Conservation (phyloP, 2,113 vertebrate species). For the Fregata magnificens region DNA sequence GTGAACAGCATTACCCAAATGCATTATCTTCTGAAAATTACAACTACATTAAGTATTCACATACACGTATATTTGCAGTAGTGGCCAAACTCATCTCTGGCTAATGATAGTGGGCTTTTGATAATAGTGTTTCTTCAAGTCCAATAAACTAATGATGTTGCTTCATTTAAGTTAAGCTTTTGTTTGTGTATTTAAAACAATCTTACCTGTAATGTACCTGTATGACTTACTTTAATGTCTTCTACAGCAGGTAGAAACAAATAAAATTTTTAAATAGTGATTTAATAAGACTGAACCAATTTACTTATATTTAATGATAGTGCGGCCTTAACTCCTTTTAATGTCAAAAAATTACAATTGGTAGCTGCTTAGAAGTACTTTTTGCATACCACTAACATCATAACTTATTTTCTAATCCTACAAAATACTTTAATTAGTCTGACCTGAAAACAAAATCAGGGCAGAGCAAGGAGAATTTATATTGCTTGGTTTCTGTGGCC, state of each 20-base stretch:
- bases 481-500: not conserved
- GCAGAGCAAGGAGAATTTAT: not conserved
- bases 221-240: not conserved
- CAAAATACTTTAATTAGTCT: not conserved
- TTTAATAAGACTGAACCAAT: not conserved
- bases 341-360: not conserved
- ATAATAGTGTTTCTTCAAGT: not conserved
- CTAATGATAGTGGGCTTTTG: not conserved
- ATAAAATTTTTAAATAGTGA: not conserved
- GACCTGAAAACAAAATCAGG: not conserved
- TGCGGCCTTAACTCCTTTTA: not conserved
- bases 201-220: not conserved
- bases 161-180: not conserved
- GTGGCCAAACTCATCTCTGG: not conserved
- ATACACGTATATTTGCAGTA: not conserved
- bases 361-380: not conserved
- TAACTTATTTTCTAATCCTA: not conserved
- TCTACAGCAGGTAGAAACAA: not conserved
- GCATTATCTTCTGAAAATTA: not conserved
- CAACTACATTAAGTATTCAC: not conserved
- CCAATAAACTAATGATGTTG: not conserved
- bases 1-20: not conserved
- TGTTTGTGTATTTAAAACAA: not conserved
- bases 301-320: not conserved
- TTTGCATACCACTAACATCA: not conserved